Base-by-base conservation (phyloP, 2,888 invertebrate genomes). In the Ophion obscuratus region DNA sequence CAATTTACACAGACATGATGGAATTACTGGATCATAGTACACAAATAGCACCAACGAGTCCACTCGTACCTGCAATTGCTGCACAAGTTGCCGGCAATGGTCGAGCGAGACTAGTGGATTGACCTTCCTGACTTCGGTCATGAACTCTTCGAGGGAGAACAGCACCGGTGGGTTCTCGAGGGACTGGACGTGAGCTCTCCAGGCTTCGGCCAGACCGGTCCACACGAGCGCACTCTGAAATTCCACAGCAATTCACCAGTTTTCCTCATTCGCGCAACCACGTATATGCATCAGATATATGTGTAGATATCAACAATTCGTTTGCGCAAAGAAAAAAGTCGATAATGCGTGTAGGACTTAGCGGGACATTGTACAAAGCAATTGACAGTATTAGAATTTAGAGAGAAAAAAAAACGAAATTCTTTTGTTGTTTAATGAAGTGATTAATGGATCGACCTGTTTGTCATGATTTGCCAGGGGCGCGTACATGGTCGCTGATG, bases 391-490 rank as follows among this genome's bases (percentile, higher is more conserved):
- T 10, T 27, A 9, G 9, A 40, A 11, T 24, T 53, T 66, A 10
- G 14, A 53, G 20, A 67, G 7, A 67, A 75, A 74, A 1, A 36
- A 67, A 62, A 84, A 70, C 91, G 90, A 92, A 77, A 75, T 81
- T 53, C 59, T 17, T 53, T 17, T 53, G n/a, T 53, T 5, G 17
- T 53, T 17, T 81, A 86, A 86, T 84, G 91, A 90, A 93, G 92
- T 93, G 92, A 93, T 89, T 92, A 91, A 93, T 93, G 91, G 92
- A 91, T 93, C 93, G 93, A 93, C 93, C 93, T 93, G 93, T 92
- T 93, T 92, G 90, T 93, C 93, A 93, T 93, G 93, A 92, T 93
- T 93, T 91, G 93, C 93, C 93, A 93, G 92, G 91, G 92, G 93
- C 93, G 92, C 93, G 93, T 93, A 93, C 93, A 90, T 91, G 91